phyloP scores from a whole-genome alignment of 1,140 invertebrate species.

The Drosophila cardini region DNA sequence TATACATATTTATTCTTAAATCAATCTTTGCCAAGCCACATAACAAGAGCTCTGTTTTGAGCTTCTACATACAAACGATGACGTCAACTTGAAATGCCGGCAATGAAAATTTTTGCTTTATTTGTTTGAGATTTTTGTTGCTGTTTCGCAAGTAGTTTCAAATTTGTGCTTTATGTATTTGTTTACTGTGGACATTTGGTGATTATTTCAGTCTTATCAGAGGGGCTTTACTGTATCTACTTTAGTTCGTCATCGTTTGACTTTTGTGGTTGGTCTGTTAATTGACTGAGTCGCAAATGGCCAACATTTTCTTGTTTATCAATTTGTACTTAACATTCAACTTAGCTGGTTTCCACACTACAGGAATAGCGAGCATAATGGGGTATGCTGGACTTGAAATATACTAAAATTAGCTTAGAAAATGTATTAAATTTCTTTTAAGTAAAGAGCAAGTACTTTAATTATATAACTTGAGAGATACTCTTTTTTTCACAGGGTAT shows the following conservation, averaged over 20 bases:
- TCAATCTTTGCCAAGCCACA: conserved; percentile 14
- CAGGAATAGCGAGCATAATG: not conserved
- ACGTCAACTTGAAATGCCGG: conserved; percentile 33
- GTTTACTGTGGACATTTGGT: conserved; percentile 43
- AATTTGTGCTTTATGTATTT: conserved; percentile 21
- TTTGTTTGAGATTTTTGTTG: not conserved
- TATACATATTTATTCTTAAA: not conserved
- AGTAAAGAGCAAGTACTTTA: not conserved
- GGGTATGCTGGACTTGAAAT: not conserved
- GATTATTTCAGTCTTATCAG: conserved; percentile 71
- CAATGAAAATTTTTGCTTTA: conserved; percentile 12
- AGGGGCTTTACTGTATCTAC: conserved; percentile 26
- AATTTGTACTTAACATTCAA: conserved; percentile 32
- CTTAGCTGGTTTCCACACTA: conserved; percentile 10
- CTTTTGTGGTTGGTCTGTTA: conserved; percentile 37
- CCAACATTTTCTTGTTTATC: conserved; percentile 26
- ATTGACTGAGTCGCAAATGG: conserved; percentile 34
- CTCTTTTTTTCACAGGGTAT: conserved; percentile 14
- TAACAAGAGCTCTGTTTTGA: conserved; percentile 7
- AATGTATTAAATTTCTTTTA: not conserved
- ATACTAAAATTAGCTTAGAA: not conserved
- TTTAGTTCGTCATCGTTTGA: conserved; percentile 43
- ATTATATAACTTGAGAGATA: not conserved
- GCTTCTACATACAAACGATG: conserved; percentile 18
- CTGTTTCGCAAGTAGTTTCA: conserved; percentile 9